Percentiles rank a stretch among this genome's conserved stretches.
phyloP scores from a whole-genome alignment of 2,797 vertebrate genomes.

The Peromyscus nudipes region DNA sequence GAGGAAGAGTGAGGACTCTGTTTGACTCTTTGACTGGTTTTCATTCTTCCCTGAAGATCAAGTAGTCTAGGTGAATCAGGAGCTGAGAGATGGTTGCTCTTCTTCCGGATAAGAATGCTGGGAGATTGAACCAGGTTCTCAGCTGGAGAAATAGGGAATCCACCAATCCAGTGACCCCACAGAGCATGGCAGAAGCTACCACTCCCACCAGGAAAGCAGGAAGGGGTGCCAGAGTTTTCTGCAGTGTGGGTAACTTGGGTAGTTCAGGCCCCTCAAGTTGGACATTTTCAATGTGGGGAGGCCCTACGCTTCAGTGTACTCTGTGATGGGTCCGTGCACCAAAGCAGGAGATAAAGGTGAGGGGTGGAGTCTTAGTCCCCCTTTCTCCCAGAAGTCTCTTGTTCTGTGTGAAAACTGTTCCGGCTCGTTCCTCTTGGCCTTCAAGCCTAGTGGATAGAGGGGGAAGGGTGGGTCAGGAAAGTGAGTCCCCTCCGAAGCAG shows the following conservation, averaged over 20 bases:
- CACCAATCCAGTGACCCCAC: fast-evolving
- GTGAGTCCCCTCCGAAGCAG: not conserved
- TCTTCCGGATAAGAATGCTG: not conserved
- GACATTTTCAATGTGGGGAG: not conserved
- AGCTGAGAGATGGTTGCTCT: not conserved
- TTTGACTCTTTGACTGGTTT: not conserved
- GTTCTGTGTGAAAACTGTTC: not conserved
- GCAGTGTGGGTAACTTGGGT: fast-evolving
- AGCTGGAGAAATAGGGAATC: not conserved
- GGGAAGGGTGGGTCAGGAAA: not conserved
- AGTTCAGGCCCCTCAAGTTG: not conserved
- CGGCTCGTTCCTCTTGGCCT: not conserved
- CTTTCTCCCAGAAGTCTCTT: not conserved
- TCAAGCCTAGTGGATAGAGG: not conserved
- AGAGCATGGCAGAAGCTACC: fast-evolving
- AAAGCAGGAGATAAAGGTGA: not conserved
- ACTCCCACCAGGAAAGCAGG: not conserved
- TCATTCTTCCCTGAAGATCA: not conserved
- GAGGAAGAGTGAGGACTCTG: no score
- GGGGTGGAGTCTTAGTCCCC: not conserved
- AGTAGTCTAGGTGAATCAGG: no score
- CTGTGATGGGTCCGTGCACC: not conserved
- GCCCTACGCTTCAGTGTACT: not conserved
- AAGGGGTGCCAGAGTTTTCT: not conserved
- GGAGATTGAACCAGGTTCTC: not conserved